Evolutionary conservation across 2,888 invertebrate species (phyloP), one percentile per base, ranked within the genome.

Genomic region (Tetropium fuscum): DNA sequence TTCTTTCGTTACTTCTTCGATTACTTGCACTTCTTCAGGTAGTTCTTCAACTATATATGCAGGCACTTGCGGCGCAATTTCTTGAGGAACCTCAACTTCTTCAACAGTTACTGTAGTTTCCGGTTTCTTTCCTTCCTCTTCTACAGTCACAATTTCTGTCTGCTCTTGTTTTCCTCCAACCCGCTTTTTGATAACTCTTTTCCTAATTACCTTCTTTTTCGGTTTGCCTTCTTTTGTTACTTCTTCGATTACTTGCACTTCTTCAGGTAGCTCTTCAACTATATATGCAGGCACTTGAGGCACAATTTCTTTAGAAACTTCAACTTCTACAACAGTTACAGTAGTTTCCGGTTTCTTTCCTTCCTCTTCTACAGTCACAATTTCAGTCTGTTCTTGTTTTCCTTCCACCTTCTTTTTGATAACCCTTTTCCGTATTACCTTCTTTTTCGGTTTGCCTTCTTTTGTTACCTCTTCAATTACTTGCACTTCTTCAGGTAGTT

Each of bases 331-430:
- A 2, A 84, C 77, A 18, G 77, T 74, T 13, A 85, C 80, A 1
- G 80, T 75, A 3, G 81, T 79, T 53, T 81, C 73, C 5, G 79
- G 83, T 62, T 80, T 48, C 64, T 83, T 80, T 36, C 81, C 83
- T 59, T 83, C 83, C 74, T 84, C 83, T 62, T 83, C 82, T 38
- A 82, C 74, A 0, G 83, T 84, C 59, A 82, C 79, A 59, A 85
- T 83, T 76, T 83, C 82, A 53, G 75, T 74, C 22, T 69, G 66
- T 74, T 82, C 75, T 66, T 76, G 45, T 71, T 78, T 61, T 16
- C 66, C 74, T 2, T 72, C 79, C 15, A 69, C 75, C 18, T 73
- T 72, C 67, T 79, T 81, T 65, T 78, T 49, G 18, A 76, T 78
- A 0, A 78, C 75, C 15, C 77, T 74, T 59, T 78, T 80, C 54